Conservation (phyloP, 2,888 invertebrate genomes). For the Buathra laborator region DNA sequence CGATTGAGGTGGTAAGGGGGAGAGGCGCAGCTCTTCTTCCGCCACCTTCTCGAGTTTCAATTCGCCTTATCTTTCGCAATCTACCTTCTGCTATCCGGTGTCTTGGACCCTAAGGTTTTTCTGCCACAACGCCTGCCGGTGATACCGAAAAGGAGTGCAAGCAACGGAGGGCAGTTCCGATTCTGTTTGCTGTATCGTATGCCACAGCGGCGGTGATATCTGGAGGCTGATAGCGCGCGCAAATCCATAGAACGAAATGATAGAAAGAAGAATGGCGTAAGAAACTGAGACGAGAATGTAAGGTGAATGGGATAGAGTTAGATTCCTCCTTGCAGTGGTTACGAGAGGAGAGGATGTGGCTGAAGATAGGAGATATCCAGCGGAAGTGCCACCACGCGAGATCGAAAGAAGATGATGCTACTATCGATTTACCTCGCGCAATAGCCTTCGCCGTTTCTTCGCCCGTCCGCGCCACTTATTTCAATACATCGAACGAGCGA, state of each 20-base stretch:
- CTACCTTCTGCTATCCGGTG: constrained; percentile 74
- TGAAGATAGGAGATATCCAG: constrained; percentile 24
- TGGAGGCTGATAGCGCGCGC: constrained; percentile 7
- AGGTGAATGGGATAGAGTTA: constrained; percentile 43
- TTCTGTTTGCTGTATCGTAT: constrained; percentile 34
- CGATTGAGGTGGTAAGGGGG: background rate
- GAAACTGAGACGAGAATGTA: constrained; percentile 37
- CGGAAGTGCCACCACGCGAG: background rate
- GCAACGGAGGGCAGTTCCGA: constrained; percentile 21
- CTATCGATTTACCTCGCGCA: constrained; percentile 34
- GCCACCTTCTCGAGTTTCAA: constrained; percentile 80
- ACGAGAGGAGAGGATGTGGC: constrained; percentile 17
- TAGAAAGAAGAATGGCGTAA: constrained; percentile 26
- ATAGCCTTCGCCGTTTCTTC: background rate
- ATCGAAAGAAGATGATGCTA: constrained; percentile 34
- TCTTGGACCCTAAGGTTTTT: constrained; percentile 11
- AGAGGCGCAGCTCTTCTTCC: constrained; percentile 69
- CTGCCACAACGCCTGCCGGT: constrained; percentile 29
- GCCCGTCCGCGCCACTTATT: constrained; percentile 46
- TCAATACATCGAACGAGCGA: constrained; percentile 53
- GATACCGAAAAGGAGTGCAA: constrained; percentile 48
- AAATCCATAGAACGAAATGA: constrained; percentile 18
- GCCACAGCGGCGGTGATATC: background rate
- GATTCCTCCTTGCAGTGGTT: constrained; percentile 19
- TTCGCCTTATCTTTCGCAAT: constrained; percentile 82